Evolutionary conservation across 2,113 vertebrate species (phyloP).

Genomic region (Oncorhynchus nerka): DNA sequence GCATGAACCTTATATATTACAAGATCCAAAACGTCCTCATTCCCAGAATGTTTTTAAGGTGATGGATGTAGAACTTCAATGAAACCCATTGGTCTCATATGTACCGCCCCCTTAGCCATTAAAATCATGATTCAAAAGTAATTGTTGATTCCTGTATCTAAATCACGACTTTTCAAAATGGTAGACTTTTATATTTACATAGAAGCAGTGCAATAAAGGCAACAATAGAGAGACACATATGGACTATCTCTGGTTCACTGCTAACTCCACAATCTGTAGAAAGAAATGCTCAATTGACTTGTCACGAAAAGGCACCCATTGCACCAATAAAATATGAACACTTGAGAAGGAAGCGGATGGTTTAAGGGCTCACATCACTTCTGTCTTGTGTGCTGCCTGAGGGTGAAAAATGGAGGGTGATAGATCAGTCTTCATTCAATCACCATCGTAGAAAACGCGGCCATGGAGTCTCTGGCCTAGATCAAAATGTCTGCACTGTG

Average conservation of each 20-base stretch:
- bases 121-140: not conserved
- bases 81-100: not conserved
- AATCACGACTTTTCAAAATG: conserved; percentile 61
- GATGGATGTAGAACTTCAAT: conserved; percentile 20
- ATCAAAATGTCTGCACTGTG: conserved; percentile 17
- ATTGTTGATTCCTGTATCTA: not conserved
- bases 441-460: conserved; percentile 37
- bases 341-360: conserved; percentile 32
- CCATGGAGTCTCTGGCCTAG: conserved; percentile 30
- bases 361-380: conserved; percentile 21
- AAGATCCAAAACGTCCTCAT: conserved; percentile 26
- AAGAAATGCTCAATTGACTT: conserved; percentile 6
- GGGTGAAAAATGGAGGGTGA: conserved; percentile 64
- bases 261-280: conserved; percentile 15
- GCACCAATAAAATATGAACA: conserved; percentile 19
- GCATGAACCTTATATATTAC: not conserved
- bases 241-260: conserved; percentile 17
- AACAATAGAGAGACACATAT: conserved; percentile 22
- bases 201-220: conserved; percentile 17
- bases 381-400: conserved; percentile 43
- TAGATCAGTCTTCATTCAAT: conserved; percentile 57
- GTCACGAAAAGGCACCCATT: conserved; percentile 23
- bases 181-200: conserved; percentile 56
- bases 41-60: conserved; percentile 6
- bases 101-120: not conserved